These are phyloP conservation scores for Calonectris borealis DNA, from an alignment of 2,113 vertebrate genomes.

Conservation along the genomic window DNA sequence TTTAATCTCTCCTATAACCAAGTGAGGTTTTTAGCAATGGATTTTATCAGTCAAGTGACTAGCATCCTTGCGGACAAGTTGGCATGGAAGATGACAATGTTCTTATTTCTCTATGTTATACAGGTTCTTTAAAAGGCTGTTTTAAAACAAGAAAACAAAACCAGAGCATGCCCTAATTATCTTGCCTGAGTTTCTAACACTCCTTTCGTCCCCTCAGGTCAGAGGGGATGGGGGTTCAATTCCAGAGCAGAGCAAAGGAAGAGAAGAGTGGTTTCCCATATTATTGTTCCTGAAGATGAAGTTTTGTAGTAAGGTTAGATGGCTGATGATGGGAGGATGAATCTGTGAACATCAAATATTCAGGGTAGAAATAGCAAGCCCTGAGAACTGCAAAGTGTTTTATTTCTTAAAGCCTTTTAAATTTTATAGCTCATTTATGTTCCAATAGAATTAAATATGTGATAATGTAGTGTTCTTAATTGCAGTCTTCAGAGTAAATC, in stretches of 20 bases:
- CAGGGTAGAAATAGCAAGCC: background rate
- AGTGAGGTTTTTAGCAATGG: background rate
- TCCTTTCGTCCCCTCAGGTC: background rate
- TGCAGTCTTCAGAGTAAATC: conserved; percentile 28
- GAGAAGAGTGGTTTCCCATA: background rate
- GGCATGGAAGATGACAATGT: background rate
- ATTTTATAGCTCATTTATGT: conserved; percentile 38
- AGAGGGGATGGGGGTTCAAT: background rate
- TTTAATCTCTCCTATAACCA: background rate
- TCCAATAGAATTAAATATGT: conserved; percentile 17
- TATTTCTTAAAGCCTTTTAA: conserved; percentile 17
- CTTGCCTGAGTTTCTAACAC: background rate
- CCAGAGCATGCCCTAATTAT: background rate
- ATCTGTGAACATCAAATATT: background rate
- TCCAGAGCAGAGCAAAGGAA: background rate
- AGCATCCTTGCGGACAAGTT: background rate
- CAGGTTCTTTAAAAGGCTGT: background rate
- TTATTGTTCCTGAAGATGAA: background rate
- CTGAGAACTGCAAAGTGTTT: background rate
- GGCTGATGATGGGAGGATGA: background rate
- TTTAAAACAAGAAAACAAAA: background rate
- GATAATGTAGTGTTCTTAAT: conserved; percentile 45
- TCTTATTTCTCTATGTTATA: background rate
- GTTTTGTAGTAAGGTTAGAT: background rate
- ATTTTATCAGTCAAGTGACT: background rate